A percentile compares a stretch with the other conserved stretches of the same genome.
Evolutionary conservation across 2,113 vertebrate species (phyloP).

Genomic region (Pomatorhinus ruficollis): DNA sequence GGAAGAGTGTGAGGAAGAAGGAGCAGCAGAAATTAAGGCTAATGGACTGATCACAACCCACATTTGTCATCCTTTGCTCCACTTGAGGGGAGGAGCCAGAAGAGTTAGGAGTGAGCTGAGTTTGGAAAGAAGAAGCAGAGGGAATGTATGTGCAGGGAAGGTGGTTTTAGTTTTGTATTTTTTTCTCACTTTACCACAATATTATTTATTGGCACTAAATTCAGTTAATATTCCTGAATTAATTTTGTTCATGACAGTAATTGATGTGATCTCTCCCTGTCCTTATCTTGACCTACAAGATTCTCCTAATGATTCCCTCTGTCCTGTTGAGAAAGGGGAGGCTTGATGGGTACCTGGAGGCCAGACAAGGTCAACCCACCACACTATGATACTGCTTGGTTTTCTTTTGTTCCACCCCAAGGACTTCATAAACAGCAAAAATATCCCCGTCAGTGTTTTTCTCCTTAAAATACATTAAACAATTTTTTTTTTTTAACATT

Average conservation of each 20-base stretch:
- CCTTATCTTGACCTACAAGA: accelerated
- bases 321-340: background rate
- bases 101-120: background rate
- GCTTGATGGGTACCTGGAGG: background rate
- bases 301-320: background rate
- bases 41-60: background rate
- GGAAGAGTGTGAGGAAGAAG: background rate
- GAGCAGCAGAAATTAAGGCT: background rate
- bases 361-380: background rate
- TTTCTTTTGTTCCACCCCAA: background rate
- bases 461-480: background rate
- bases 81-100: background rate
- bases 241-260: background rate
- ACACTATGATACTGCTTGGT: background rate
- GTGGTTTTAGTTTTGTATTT: background rate
- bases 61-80: accelerated
- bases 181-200: background rate
- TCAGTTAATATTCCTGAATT: background rate
- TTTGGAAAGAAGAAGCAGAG: background rate
- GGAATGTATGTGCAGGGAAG: accelerated
- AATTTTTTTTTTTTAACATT: background rate
- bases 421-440: background rate
- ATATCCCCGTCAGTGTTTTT: background rate
- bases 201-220: background rate
- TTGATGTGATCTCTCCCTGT: background rate